Conservation (phyloP, 1,140 invertebrate species). For the Zeugodacus cucurbitae region DNA sequence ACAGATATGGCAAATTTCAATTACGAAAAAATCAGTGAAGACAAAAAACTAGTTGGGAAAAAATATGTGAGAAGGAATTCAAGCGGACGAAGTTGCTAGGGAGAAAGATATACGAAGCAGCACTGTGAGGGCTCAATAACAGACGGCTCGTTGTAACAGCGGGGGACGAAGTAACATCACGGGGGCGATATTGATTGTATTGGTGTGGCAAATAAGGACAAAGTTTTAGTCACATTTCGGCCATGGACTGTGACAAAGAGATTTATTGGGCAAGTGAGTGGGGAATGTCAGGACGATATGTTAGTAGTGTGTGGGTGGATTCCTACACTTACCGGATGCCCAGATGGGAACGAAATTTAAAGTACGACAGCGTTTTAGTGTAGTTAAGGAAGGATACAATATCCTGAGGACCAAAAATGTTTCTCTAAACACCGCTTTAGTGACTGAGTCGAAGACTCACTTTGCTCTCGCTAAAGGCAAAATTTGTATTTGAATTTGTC, state of each 20-base stretch:
- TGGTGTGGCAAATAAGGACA: background rate
- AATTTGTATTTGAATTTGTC: too few relatives aligned
- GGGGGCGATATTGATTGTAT: background rate
- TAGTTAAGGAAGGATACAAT: too few relatives aligned
- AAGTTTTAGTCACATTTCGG: background rate
- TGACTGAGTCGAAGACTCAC: too few relatives aligned
- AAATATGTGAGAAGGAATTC: background rate
- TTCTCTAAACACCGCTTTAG: too few relatives aligned
- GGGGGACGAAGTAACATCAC: too few relatives aligned
- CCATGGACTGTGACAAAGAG: background rate
- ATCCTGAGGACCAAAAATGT: too few relatives aligned
- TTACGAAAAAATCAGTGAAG: slow-evolving; percentile 27
- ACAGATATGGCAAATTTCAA: slow-evolving; percentile 30
- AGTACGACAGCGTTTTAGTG: too few relatives aligned
- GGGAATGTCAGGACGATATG: too few relatives aligned
- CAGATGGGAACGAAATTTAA: too few relatives aligned
- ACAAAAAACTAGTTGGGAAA: background rate
- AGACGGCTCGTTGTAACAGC: background rate
- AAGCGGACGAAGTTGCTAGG: background rate
- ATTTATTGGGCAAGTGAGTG: background rate
- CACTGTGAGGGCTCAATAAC: background rate
- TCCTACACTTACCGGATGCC: too few relatives aligned
- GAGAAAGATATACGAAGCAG: background rate
- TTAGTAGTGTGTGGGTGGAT: too few relatives aligned
- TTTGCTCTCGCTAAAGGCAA: too few relatives aligned